Percentiles rank a stretch among this genome's conserved stretches.
Evolutionary conservation across 2,888 invertebrate species (phyloP).

Genomic region (Sepiola atlantica): DNA sequence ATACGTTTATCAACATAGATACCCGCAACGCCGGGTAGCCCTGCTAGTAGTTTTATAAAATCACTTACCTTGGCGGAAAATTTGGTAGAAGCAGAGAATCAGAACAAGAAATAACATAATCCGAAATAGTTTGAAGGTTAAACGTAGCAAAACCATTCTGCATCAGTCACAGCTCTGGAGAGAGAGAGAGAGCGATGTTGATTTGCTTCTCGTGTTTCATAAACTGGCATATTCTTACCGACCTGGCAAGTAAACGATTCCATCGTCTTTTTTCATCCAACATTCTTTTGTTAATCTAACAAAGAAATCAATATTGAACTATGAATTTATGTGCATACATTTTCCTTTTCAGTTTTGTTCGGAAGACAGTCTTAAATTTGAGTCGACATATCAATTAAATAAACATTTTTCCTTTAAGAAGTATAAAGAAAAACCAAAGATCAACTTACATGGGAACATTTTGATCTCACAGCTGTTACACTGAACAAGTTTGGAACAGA

Average conservation of each 20-base stretch:
- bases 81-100: neutral
- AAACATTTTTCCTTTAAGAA: neutral
- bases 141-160: neutral
- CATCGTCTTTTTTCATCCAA: neutral
- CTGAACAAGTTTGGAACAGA: neutral
- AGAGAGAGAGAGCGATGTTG: neutral
- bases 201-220: too few relatives aligned
- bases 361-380: neutral
- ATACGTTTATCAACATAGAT: too few relatives aligned
- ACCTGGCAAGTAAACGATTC: neutral
- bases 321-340: neutral
- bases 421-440: neutral
- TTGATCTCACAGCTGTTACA: neutral
- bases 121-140: neutral
- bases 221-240: neutral
- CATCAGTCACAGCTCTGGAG: neutral
- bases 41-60: neutral
- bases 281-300: neutral
- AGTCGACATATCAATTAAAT: neutral
- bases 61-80: neutral
- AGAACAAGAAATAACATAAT: neutral
- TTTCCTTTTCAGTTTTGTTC: neutral
- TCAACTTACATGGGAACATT: neutral
- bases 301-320: neutral
- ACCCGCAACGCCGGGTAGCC: too few relatives aligned